Evolutionary conservation across 1,140 invertebrate species (phyloP).

Genomic region (Hylaeus anthracinus): DNA sequence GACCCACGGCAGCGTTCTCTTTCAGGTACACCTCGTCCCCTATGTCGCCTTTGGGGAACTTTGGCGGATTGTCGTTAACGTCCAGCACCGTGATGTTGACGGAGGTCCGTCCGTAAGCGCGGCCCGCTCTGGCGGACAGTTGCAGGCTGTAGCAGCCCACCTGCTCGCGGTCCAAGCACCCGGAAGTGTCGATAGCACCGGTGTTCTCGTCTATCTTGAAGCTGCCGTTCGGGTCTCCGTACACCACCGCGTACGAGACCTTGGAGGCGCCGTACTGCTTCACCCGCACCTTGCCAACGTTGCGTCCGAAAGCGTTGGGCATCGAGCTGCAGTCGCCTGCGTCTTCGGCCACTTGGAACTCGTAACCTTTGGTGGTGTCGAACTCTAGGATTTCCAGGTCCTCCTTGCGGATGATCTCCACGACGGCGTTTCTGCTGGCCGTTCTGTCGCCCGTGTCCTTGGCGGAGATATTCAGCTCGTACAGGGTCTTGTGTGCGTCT

Average conservation of each 20-base stretch:
- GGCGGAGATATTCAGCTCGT: constrained; percentile 88
- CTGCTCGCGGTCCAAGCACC: constrained; percentile 92
- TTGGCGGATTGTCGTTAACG: constrained; percentile 95
- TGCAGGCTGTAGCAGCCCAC: constrained; percentile 88
- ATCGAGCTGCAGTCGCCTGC: constrained; percentile 83
- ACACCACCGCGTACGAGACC: constrained; percentile 90
- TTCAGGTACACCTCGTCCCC: constrained; percentile 87
- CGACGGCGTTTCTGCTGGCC: constrained; percentile 87
- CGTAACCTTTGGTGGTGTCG: constrained; percentile 87
- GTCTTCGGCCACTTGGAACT: constrained; percentile 91
- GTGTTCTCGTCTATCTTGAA: constrained; percentile 90
- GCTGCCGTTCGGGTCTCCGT: constrained; percentile 89
- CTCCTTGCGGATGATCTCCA: constrained; percentile 89
- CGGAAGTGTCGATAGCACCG: constrained; percentile 90
- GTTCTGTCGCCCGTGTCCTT: constrained; percentile 88
- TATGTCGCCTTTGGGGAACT: constrained; percentile 87
- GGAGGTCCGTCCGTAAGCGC: constrained; percentile 86
- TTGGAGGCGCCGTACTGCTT: constrained; percentile 75
- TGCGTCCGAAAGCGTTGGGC: constrained; percentile 82
- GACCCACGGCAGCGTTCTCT: constrained; percentile 95
- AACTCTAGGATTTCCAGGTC: constrained; percentile 88
- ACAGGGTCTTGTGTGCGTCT: constrained; percentile 85
- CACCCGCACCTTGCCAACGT: constrained; percentile 89
- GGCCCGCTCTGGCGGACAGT: constrained; percentile 86
- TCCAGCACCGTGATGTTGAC: constrained; percentile 93